Evolutionary conservation across 2,113 vertebrate genomes (phyloP), one percentile per base, ranked within the genome.

Genomic region (Odontesthes bonariensis): DNA sequence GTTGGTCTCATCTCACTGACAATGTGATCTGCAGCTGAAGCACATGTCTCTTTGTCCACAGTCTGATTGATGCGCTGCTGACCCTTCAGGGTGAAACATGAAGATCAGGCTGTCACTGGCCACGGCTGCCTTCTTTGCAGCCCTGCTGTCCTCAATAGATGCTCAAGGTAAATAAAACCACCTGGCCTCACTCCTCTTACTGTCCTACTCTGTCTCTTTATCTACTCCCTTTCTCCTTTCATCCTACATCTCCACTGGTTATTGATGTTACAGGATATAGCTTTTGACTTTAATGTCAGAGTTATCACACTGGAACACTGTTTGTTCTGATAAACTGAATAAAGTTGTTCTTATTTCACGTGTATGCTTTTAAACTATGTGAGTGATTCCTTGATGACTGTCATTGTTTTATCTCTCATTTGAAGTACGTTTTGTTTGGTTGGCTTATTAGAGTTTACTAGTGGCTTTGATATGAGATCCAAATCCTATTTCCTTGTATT

Each of bases 51-150:
- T 61, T 61, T 46, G 31, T 89, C 86, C 83, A 69, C 93, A 99
- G 97, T 95, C 92, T 92, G 89, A 95, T 97, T 96, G 93, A 97
- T 97, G 97, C 67, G 90, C 93, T 95, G 94, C 94, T 97, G 95
- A 98, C 91, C 91, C 78, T 71, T 31, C 63, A 90, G 89, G 87
- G 62, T 77, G 86, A 91, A 95, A 91, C 87, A 99, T 99, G 98
- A 96, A 96, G 96, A 95, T 91, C 86, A 94, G 95, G 91, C 94
- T 98, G 88, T 94, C 87, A 73, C 85, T 94, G 82, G 96, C 94
- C 90, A 75, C 90, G 10, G 94, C 95, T 90, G 95, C 95, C 87
- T 90, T 98, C 62, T 91, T 96, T 52, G 95, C 94, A 90, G 94
- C 95, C 78, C 89, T 98, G 73, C 85, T 98, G 81, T 94, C 94